Conservation (phyloP, 92 coral and sea anemone genomes). For the Siderastrea radians region DNA sequence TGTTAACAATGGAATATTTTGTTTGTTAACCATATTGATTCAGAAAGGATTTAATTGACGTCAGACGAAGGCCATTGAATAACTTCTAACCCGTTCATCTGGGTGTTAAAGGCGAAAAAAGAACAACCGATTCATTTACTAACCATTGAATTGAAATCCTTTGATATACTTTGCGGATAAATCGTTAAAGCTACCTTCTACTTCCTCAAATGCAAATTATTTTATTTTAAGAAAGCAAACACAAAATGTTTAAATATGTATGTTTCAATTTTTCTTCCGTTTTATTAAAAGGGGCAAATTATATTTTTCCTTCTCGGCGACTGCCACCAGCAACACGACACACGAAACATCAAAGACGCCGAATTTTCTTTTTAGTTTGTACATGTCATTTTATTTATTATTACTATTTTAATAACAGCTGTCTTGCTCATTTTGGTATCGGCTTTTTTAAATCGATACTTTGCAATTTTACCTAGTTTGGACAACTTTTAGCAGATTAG, state of each 20-base stretch:
- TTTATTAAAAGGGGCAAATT: neutral
- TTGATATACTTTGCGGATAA: neutral
- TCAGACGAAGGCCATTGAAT: neutral
- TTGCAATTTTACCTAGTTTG: neutral
- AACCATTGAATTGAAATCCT: too few relatives aligned
- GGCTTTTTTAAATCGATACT: neutral
- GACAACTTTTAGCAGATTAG: neutral
- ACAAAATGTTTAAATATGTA: neutral
- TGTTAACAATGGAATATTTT: neutral
- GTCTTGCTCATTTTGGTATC: neutral
- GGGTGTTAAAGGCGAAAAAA: neutral
- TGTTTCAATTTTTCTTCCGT: neutral
- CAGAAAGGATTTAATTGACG: neutral
- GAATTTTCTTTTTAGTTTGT: too few relatives aligned
- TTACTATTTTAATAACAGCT: too few relatives aligned
- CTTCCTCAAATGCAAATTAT: neutral
- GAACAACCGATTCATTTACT: too few relatives aligned
- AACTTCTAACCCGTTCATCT: neutral
- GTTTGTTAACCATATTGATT: neutral
- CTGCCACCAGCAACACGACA: neutral
- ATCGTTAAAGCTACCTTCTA: neutral
- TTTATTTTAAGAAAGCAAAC: slow-evolving; percentile 7
- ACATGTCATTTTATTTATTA: too few relatives aligned
- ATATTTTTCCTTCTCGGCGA: neutral
- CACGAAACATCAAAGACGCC: too few relatives aligned